Evolutionary conservation across 2,888 invertebrate species (phyloP), one percentile per base, ranked within the genome.

Genomic region (Pegoplata infirma): DNA sequence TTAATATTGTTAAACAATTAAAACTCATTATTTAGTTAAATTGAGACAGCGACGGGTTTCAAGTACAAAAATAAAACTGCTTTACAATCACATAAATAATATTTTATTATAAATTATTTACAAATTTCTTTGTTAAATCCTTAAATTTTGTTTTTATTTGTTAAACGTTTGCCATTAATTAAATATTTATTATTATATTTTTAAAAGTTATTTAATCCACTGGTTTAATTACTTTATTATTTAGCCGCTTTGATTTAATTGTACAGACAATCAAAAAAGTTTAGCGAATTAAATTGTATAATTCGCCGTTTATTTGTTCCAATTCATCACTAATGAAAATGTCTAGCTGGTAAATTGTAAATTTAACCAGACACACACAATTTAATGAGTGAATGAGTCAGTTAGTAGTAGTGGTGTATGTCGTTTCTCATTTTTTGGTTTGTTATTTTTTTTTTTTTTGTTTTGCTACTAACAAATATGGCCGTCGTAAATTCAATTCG

Each of bases 401-500:
- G 68, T 44, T 25, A 21, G 53, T 49, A 58, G 61, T 49, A n/a
- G n/a, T 21, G 16, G n/a, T 47, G 36, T 25, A 12, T 46, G 16
- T 51, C 76, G 69, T 83, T 59, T 25, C 47, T 61, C 25, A 16
- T 28, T 7, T 47, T 16, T n/a, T n/a, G n/a, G n/a, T n/a, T n/a
- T n/a, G n/a, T n/a, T n/a, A n/a, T n/a, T n/a, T n/a, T n/a, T n/a
- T n/a, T n/a, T n/a, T n/a, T n/a, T n/a, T n/a, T n/a, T n/a, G n/a
- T n/a, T n/a, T 47, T 14, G 53, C 25, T 55, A 8, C 55, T 82
- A 84, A 83, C 83, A 85, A 85, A 85, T 83, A 85, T 85, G 84
- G 85, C 78, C 84, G 84, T 84, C 84, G 82, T 83, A 84, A 83
- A 85, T 83, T 74, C 79, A 81, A 81, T 82, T 82, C 82, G 81